Conservation (phyloP, 1,140 invertebrate species). For the Bactericera cockerelli region DNA sequence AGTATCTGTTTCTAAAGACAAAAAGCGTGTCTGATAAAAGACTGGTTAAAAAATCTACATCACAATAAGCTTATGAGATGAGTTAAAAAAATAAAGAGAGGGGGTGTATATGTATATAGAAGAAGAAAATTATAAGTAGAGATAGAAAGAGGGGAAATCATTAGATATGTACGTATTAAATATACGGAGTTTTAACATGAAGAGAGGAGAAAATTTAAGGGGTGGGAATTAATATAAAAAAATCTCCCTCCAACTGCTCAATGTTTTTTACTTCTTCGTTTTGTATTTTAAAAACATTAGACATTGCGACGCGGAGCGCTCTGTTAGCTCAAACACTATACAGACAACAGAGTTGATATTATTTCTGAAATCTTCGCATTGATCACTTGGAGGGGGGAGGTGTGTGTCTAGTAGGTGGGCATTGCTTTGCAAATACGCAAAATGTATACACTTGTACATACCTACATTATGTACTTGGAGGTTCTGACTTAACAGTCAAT, state of each 20-base stretch:
- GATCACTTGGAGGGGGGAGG: too few relatives aligned
- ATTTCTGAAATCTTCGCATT: too few relatives aligned
- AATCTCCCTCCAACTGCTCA: too few relatives aligned
- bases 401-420: too few relatives aligned
- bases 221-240: conserved; percentile 1
- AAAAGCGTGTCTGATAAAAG: conserved; percentile 8
- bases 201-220: conserved; percentile 3
- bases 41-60: conserved; percentile 7
- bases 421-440: too few relatives aligned
- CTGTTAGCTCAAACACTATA: too few relatives aligned
- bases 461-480: too few relatives aligned
- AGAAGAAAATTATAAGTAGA: conserved; percentile 6
- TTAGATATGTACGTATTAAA: conserved; percentile 3
- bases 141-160: conserved; percentile 2
- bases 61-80: conserved; percentile 4
- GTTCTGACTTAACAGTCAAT: too few relatives aligned
- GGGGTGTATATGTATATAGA: neutral
- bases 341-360: too few relatives aligned
- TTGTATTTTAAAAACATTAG: neutral
- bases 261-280: too few relatives aligned
- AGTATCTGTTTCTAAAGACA: conserved; percentile 1
- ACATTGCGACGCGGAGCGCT: neutral
- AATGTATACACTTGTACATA: too few relatives aligned
- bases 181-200: conserved; percentile 3
- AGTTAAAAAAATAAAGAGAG: neutral